Base-by-base conservation (phyloP, 2,888 invertebrate species). In the Trichopria drosophilae region DNA sequence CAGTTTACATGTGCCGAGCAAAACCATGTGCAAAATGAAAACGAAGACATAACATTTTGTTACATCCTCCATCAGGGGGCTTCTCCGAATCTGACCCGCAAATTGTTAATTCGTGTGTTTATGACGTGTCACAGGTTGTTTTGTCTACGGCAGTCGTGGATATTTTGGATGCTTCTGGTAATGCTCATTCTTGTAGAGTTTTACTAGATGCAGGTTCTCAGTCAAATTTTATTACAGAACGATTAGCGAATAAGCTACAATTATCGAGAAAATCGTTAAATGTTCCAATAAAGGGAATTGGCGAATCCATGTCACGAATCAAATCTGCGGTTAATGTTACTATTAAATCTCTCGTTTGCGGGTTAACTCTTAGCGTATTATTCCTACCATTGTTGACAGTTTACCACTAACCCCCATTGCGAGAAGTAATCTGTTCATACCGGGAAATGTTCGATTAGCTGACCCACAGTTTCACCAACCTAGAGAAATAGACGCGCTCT, bases 171-270 rank as follows among this genome's bases (percentile, higher is more conserved):
- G 26, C 18, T 1, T 13, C n/a, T 2, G 47, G 39, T 28, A 1
- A 10, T 6, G 2, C 10, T 2, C 43, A 40, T 3, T 6, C 13
- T 28, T 44, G 48, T 31, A 31, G 49, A 22, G 45, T 49, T n/a
- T 32, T 53, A 19, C 20, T 53, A 12, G 45, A 53, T 23, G 12
- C 9, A 5, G 49, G 53, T 3, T 49, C 48, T 1, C 48, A 49
- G 9, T 41, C 49, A 1, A 49, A 53, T 40, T 49, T 53, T 31
- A 12, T 53, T 16, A 32, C 49, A 10, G 37, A 49, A 4, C 5
- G 19, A 2, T 36, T 53, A 23, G 22, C 34, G 23, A 9, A 4
- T 12, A 45, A 32, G n/a, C 35, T 53, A 12, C 34, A 34, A 10
- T 46, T 53, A 24, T 0, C 3, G 3, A 36, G 4, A 18, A 1